Percentiles rank a stretch among this genome's conserved stretches.
These are phyloP conservation scores for Xenopus tropicalis DNA, from an alignment of 2,113 vertebrate species.

Conservation along the genomic window DNA sequence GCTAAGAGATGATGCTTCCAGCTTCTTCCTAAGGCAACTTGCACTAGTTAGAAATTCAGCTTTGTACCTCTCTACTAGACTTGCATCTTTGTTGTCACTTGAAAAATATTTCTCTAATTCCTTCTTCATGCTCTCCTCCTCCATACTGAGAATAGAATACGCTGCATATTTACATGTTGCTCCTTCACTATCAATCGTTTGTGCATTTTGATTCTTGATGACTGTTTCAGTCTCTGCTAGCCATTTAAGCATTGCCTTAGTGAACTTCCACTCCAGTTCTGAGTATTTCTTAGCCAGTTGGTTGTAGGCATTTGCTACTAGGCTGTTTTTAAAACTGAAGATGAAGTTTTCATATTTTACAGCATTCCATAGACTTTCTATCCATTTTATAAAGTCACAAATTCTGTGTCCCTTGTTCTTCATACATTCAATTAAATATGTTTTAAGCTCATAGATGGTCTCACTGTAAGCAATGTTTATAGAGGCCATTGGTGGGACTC, in stretches of 20 bases:
- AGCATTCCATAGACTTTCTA: constrained; percentile 50
- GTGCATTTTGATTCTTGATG: constrained; percentile 43
- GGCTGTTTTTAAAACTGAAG: constrained; percentile 37
- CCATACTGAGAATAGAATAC: constrained; percentile 47
- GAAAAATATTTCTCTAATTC: constrained; percentile 47
- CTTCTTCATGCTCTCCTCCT: constrained; percentile 19
- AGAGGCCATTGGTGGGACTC: constrained; percentile 48
- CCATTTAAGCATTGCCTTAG: constrained; percentile 58
- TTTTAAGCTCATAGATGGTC: constrained; percentile 55
- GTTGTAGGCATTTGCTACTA: constrained; percentile 36
- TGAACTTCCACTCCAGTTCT: constrained; percentile 51
- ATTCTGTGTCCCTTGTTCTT: constrained; percentile 48
- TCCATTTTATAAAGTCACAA: constrained; percentile 50
- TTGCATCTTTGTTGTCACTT: constrained; percentile 49
- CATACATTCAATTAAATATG: constrained; percentile 52
- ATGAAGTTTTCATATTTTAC: constrained; percentile 22
- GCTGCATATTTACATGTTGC: constrained; percentile 52
- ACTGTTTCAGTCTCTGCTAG: constrained; percentile 46
- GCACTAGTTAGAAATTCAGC: constrained; percentile 52
- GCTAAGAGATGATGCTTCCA: constrained; percentile 37
- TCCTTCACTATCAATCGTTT: background rate
- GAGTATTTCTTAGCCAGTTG: constrained; percentile 37
- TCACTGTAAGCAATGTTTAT: constrained; percentile 53
- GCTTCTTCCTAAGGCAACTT: constrained; percentile 46
- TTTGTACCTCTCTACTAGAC: constrained; percentile 54